Evolutionary conservation across 2,113 vertebrate genomes (phyloP).

Genomic region (Oryzias woworae): DNA sequence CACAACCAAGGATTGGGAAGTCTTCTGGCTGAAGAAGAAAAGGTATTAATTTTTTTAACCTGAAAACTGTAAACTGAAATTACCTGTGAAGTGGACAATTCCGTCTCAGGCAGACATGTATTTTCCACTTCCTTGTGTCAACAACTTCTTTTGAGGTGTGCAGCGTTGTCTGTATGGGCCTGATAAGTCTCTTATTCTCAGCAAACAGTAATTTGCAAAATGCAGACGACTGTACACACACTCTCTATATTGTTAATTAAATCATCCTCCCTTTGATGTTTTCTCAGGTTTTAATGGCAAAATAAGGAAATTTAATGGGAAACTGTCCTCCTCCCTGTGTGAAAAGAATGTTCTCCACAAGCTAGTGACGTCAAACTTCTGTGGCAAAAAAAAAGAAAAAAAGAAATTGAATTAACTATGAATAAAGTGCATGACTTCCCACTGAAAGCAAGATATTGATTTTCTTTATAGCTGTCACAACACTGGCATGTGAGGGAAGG

Average conservation of each 20-base stretch:
- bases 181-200: constrained; percentile 81
- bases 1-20: constrained; percentile 62
- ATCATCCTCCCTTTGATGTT: constrained; percentile 81
- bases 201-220: constrained; percentile 77
- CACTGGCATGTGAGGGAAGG: constrained; percentile 22
- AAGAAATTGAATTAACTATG: constrained; percentile 62
- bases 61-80: constrained; percentile 73
- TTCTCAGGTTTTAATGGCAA: constrained; percentile 74
- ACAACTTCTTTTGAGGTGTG: constrained; percentile 78
- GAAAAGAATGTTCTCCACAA: constrained; percentile 63
- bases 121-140: constrained; percentile 73
- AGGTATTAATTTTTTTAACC: constrained; percentile 72
- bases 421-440: constrained; percentile 50
- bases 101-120: constrained; percentile 66
- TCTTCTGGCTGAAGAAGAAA: constrained; percentile 65
- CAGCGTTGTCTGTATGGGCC: constrained; percentile 72
- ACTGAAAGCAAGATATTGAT: constrained; percentile 41
- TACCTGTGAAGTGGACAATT: constrained; percentile 79
- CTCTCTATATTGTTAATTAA: constrained; percentile 81
- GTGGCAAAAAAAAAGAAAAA: constrained; percentile 15
- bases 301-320: constrained; percentile 71
- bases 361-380: constrained; percentile 50
- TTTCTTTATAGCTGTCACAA: constrained; percentile 31
- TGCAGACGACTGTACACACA: constrained; percentile 71
- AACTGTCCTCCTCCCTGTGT: constrained; percentile 55